Conservation (phyloP, 2,888 invertebrate species). For the Leucophora obtusa region DNA sequence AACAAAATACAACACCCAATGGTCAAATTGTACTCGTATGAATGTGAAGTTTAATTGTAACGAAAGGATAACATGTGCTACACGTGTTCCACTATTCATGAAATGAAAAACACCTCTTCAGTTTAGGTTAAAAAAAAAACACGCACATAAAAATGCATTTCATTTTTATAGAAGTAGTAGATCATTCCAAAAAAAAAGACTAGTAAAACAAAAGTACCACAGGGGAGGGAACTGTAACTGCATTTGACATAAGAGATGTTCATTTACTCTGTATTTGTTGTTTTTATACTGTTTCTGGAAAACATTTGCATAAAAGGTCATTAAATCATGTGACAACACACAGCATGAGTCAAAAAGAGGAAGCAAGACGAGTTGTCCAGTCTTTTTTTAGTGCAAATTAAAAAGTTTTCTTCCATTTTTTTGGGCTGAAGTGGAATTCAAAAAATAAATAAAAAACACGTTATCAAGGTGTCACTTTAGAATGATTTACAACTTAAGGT, state of each 20-base stretch:
- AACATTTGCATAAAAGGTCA: conserved; percentile 64
- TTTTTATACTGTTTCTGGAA: conserved; percentile 21
- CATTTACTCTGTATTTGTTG: conserved; percentile 23
- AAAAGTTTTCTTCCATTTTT: conserved; percentile 9
- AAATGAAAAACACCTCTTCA: conserved; percentile 20
- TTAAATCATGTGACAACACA: conserved; percentile 60
- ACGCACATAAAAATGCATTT: conserved; percentile 11
- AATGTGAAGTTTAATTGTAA: conserved; percentile 28
- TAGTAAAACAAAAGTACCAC: background rate
- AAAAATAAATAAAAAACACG: conserved; percentile 42
- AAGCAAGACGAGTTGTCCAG: conserved; percentile 27
- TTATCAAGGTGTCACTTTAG: conserved; percentile 49
- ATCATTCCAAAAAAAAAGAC: background rate
- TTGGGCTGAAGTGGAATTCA: background rate
- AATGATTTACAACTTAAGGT: conserved; percentile 54
- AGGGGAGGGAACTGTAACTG: background rate
- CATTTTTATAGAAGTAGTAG: conserved; percentile 14
- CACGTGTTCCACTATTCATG: background rate
- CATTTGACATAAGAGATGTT: conserved; percentile 4
- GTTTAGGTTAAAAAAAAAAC: conserved; percentile 34
- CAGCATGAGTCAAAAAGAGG: conserved; percentile 20
- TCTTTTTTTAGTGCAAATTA: conserved; percentile 37
- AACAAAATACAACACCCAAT: conserved; percentile 37
- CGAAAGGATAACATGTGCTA: conserved; percentile 54
- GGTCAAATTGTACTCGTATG: conserved; percentile 37